Base-by-base conservation (phyloP, 1,140 invertebrate species). In the Sipha flava region DNA sequence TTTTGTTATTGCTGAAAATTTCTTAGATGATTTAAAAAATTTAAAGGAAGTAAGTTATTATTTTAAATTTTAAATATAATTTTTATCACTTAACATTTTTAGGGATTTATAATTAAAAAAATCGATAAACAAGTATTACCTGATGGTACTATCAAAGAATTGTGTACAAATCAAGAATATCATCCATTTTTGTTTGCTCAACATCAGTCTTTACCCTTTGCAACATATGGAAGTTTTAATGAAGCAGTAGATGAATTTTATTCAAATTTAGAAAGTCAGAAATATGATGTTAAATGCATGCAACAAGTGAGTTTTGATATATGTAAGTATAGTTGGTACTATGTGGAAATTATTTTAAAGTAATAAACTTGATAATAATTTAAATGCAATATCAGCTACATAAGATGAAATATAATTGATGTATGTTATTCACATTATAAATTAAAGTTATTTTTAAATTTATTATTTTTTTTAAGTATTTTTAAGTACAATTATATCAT, bases 191-290 rank as follows among this genome's bases (percentile, higher is more conserved):
- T 89, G 5, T 95, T 92, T 84, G 86, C 88, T 18, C 95, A 97
- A 84, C 89, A 92, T 85, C 88, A 89, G 82, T 84, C 88, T 14
- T 86, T 86, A 80, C 89, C 90, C 0, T 87, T 87, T 75, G 86
- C 89, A 43, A 90, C 92, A 82, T 95, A 93, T 86, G 89, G 91
- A 16, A 89, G 88, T 1, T 98, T 98, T 84, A 92, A 96, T 87
- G 88, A 89, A 84, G 92, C 97, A 29, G 94, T 98, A 1, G 98
- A 99, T 88, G 95, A 98, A 84, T 99, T 97, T 86, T 99, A 93
- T 87, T 99, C 97, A 0, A 92, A 92, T 77, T 87, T 98, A 83
- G 97, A 99, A 87, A 91, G 92, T 72, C 97, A 99, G 86, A 99
- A 98, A 85, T 90, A 98, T 83, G 96, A 99, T 86, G 86, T 97